These are phyloP conservation scores for Dreissena rostriformis DNA, from an alignment of 1,140 invertebrate genomes.

Conservation along the genomic window DNA sequence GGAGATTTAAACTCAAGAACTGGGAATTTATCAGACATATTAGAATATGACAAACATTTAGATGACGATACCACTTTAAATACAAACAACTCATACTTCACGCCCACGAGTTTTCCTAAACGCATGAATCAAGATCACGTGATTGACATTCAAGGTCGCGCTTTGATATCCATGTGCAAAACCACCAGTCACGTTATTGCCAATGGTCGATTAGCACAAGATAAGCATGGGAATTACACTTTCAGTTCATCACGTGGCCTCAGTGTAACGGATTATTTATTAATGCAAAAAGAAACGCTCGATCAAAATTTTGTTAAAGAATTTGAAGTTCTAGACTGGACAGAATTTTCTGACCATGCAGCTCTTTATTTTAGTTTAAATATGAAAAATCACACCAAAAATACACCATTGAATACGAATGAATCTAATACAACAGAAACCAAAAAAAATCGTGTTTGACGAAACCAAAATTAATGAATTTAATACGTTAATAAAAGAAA, in stretches of 20 bases:
- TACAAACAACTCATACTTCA: no score
- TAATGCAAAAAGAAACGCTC: background rate
- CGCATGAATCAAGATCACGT: no score
- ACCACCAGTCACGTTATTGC: no score
- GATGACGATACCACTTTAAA: no score
- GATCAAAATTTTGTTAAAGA: background rate
- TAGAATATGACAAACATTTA: background rate
- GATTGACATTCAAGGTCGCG: no score
- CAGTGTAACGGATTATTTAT: constrained; percentile 7
- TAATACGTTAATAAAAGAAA: background rate
- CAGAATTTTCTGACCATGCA: constrained; percentile 6
- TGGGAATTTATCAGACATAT: background rate
- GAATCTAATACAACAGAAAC: background rate
- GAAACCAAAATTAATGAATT: background rate
- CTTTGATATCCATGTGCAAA: no score
- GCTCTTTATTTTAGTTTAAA: background rate
- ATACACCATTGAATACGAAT: background rate
- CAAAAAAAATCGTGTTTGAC: background rate
- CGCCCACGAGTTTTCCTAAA: no score
- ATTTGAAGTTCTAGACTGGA: background rate
- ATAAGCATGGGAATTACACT: no score
- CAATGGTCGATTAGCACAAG: no score
- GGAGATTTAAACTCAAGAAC: background rate
- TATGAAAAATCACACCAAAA: background rate
- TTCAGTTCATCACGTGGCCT: no score